These are phyloP conservation scores for Lepisosteus oculatus DNA, from an alignment of 2,113 vertebrate genomes.

Conservation along the genomic window DNA sequence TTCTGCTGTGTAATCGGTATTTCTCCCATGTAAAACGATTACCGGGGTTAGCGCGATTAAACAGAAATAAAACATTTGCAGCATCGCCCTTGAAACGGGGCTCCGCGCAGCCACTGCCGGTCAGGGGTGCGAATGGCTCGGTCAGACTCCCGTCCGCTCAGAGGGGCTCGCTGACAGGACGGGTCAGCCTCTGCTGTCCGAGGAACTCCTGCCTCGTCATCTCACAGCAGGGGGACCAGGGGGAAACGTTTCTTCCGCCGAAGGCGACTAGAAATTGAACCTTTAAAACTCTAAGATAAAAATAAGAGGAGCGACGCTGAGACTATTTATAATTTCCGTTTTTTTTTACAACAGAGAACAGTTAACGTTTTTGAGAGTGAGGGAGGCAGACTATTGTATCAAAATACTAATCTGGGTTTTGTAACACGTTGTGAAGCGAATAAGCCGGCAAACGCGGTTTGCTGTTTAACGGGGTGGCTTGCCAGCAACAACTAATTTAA, in stretches of 20 bases:
- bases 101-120: neutral
- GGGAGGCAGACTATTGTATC: too few species aligned
- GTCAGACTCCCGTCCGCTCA: neutral
- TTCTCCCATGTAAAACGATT: slow-evolving; percentile 21
- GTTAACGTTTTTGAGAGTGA: too few species aligned
- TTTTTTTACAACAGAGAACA: too few species aligned
- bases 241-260: neutral
- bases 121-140: neutral
- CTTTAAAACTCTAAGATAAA: too few species aligned
- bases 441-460: too few species aligned
- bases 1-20: neutral
- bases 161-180: neutral
- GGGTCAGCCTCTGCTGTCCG: neutral
- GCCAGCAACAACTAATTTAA: too few species aligned
- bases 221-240: neutral
- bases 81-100: neutral
- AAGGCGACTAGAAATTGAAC: too few species aligned
- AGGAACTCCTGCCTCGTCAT: neutral
- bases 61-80: neutral
- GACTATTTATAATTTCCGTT: too few species aligned
- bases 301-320: too few species aligned
- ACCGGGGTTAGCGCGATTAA: neutral
- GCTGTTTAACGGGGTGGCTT: too few species aligned
- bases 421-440: too few species aligned
- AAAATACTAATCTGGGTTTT: too few species aligned